phyloP scores from a whole-genome alignment of 2,797 vertebrate genomes.

The Champsocephalus esox region DNA sequence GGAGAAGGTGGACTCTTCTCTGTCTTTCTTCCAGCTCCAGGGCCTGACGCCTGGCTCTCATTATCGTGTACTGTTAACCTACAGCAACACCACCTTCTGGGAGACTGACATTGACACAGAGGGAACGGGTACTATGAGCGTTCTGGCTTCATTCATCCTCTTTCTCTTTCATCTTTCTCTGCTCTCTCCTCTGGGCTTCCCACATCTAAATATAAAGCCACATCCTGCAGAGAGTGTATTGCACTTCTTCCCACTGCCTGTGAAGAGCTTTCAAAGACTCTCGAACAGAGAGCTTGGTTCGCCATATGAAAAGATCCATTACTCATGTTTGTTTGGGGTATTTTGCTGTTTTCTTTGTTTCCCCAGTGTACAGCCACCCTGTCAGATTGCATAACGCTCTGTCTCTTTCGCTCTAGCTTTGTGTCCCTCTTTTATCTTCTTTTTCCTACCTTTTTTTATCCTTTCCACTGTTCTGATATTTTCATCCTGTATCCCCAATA shows the following conservation, averaged over 20 bases:
- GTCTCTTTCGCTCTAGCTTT: slow-evolving; percentile 49
- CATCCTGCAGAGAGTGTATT: slow-evolving; percentile 46
- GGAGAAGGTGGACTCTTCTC: slow-evolving; percentile 86
- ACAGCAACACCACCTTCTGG: slow-evolving; percentile 81
- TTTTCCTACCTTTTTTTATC: slow-evolving; percentile 1
- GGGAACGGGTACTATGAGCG: slow-evolving; percentile 80
- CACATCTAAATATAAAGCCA: slow-evolving; percentile 66
- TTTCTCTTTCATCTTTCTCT: slow-evolving; percentile 55
- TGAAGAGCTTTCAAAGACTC: slow-evolving; percentile 70
- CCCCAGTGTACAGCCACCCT: slow-evolving; percentile 43
- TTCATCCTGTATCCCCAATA: slow-evolving; percentile 6
- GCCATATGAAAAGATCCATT: slow-evolving; percentile 68
- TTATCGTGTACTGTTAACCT: slow-evolving; percentile 83
- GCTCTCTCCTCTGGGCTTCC: slow-evolving; percentile 63
- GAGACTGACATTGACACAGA: slow-evolving; percentile 81
- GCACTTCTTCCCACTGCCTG: slow-evolving; percentile 46
- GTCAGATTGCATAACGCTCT: slow-evolving; percentile 47
- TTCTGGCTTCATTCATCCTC: slow-evolving; percentile 48
- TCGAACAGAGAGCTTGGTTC: slow-evolving; percentile 62
- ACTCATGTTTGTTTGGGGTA: slow-evolving; percentile 65
- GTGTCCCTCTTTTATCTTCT: slow-evolving; percentile 34
- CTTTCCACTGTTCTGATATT: slow-evolving; percentile 1
- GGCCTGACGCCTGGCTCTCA: slow-evolving; percentile 87
- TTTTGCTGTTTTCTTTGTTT: slow-evolving; percentile 49
- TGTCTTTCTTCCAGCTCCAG: slow-evolving; percentile 87